phyloP scores from a whole-genome alignment of 2,113 vertebrate genomes.

The Numenius arquata region DNA sequence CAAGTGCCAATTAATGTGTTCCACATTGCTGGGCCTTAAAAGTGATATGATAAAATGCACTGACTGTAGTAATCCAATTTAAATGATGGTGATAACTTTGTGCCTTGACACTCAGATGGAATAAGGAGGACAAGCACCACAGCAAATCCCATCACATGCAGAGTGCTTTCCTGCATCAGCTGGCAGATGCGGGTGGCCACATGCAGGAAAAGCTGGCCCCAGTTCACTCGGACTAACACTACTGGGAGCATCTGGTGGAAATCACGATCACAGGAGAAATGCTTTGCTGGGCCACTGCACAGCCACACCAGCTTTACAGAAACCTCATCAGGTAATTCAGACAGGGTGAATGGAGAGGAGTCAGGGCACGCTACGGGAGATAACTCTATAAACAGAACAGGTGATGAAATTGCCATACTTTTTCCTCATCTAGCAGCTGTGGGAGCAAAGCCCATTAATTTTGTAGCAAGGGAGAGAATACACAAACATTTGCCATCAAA shows the following conservation, averaged over 20 bases:
- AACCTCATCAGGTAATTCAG: neutral
- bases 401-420: neutral
- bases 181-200: accelerated
- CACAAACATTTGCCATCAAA: neutral
- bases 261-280: neutral
- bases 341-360: neutral
- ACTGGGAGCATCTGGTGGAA: neutral
- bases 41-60: conserved; percentile 18
- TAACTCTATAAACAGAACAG: neutral
- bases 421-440: neutral
- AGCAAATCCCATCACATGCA: neutral
- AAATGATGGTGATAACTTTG: neutral
- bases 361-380: neutral
- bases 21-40: neutral
- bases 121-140: neutral
- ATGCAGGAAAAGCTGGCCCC: accelerated
- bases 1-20: conserved; percentile 15
- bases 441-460: neutral
- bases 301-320: neutral
- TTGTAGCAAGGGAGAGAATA: neutral
- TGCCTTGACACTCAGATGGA: neutral
- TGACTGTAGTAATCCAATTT: conserved; percentile 14
- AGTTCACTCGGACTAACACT: neutral
- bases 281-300: neutral
- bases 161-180: neutral